Percentiles rank a stretch among this genome's conserved stretches.
Conservation (phyloP, 1,140 invertebrate species). For the Aphidius ervi region DNA sequence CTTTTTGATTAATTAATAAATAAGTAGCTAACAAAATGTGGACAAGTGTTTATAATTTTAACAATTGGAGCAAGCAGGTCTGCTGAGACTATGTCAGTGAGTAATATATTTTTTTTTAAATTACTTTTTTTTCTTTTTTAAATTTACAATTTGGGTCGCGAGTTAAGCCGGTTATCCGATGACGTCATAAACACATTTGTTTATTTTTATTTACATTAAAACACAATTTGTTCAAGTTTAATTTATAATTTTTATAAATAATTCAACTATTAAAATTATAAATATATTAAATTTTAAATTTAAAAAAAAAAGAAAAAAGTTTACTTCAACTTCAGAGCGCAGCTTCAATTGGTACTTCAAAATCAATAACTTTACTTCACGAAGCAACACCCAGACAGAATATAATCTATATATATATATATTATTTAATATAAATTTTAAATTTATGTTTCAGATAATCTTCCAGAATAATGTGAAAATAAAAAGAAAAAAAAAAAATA, state of each 20-base stretch:
- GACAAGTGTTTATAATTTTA: no score
- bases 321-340: conserved; percentile 20
- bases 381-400: conserved; percentile 3
- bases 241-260: no score
- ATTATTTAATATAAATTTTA: conserved; percentile 5
- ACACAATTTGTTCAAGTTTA: no score
- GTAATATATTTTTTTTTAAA: not conserved
- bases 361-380: conserved; percentile 16
- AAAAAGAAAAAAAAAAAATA: conserved; percentile 3
- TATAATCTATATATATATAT: not conserved
- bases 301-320: not conserved
- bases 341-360: conserved; percentile 18
- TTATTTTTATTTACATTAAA: no score
- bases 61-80: not conserved
- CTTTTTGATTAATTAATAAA: no score
- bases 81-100: conserved; percentile 9
- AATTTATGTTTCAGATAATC: conserved; percentile 5
- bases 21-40: no score
- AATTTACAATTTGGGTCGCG: not conserved
- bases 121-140: not conserved
- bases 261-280: no score
- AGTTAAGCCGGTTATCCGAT: conserved; percentile 18
- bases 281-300: no score
- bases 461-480: conserved; percentile 4
- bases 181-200: conserved; percentile 18